Evolutionary conservation across 2,797 vertebrate species (phyloP).

Genomic region (Gorsachius magnificus): DNA sequence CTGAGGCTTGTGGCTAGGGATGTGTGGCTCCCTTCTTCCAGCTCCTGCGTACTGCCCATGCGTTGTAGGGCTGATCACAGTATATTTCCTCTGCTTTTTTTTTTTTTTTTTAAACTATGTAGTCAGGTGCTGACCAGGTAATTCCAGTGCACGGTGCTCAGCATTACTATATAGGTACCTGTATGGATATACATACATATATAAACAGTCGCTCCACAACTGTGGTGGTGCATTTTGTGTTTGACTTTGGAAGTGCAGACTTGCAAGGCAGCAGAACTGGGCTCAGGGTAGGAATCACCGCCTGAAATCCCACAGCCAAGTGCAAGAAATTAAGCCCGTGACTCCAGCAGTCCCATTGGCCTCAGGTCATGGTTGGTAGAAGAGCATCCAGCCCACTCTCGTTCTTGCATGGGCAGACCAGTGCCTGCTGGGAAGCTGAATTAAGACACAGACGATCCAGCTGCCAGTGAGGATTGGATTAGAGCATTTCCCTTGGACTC

Average conservation of each 20-base stretch:
- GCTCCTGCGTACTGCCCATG: not conserved
- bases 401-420: not conserved
- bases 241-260: not conserved
- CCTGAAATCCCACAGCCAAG: not conserved
- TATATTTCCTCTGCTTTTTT: not conserved
- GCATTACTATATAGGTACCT: not conserved
- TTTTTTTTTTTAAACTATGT: too few relatives aligned
- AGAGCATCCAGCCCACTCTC: not conserved
- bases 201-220: not conserved
- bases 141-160: not conserved
- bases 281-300: not conserved
- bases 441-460: not conserved
- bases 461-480: not conserved
- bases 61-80: not conserved
- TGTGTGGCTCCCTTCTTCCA: not conserved
- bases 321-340: fast-evolving
- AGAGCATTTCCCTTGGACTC: not conserved
- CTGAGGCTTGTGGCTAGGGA: not conserved
- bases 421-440: not conserved
- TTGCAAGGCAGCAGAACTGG: not conserved
- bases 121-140: not conserved
- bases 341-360: not conserved
- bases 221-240: not conserved
- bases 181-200: fast-evolving
- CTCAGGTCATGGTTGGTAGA: not conserved